phyloP scores from a whole-genome alignment of 2,797 vertebrate species.

The Odontamblyopus lacepedii region DNA sequence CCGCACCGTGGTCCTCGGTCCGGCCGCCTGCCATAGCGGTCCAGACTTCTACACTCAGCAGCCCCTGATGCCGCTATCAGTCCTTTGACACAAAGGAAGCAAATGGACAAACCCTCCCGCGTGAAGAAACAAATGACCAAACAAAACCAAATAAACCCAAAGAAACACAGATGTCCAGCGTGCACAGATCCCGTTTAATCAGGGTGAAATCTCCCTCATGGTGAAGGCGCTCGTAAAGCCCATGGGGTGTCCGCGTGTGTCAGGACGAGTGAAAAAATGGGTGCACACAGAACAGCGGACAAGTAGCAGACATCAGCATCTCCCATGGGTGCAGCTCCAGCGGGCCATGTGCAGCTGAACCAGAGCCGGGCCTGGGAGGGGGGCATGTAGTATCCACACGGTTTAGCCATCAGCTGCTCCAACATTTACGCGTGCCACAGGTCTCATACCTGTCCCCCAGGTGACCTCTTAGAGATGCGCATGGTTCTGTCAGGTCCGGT shows the following conservation, averaged over 20 bases:
- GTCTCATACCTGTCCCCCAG: constrained; percentile 72
- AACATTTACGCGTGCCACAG: constrained; percentile 65
- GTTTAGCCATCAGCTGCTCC: constrained; percentile 35
- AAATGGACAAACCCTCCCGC: constrained; percentile 41
- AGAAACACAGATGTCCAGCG: constrained; percentile 18
- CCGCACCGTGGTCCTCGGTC: constrained; percentile 72
- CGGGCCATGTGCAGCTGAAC: constrained; percentile 49
- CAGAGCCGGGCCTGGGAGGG: constrained; percentile 44
- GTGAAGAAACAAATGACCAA: constrained; percentile 29
- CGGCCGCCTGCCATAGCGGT: constrained; percentile 76
- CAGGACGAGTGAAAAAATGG: constrained; percentile 42
- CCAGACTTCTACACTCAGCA: constrained; percentile 50
- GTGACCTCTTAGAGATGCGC: constrained; percentile 53
- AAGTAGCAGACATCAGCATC: constrained; percentile 71
- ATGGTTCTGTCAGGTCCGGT: constrained; percentile 27
- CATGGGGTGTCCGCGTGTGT: constrained; percentile 48
- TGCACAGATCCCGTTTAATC: constrained; percentile 42
- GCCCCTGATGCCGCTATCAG: constrained; percentile 43
- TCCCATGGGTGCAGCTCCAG: constrained; percentile 59
- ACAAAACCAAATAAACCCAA: constrained; percentile 2
- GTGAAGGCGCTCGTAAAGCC: constrained; percentile 33
- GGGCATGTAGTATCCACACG: constrained; percentile 12
- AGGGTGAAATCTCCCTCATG: constrained; percentile 58
- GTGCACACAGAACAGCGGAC: constrained; percentile 47
- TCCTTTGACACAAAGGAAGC: constrained; percentile 69